Base-by-base conservation (phyloP, 2,888 invertebrate species). In the Galeruca laticollis region DNA sequence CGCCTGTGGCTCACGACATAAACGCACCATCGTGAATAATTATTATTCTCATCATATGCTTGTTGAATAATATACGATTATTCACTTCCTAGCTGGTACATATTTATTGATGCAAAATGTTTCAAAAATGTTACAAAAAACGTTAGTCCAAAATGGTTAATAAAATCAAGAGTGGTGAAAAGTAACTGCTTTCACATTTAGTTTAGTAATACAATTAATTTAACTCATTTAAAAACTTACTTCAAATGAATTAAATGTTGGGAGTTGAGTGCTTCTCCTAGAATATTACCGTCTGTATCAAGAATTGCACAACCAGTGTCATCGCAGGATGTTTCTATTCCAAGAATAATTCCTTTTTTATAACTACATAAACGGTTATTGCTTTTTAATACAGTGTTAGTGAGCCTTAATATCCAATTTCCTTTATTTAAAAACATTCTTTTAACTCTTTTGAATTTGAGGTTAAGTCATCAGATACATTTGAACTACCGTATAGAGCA, bases 291-390 rank as follows among this genome's bases (percentile, higher is more conserved):
- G 68, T 88, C 81, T 20, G 87, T 87, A 84, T 94, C 90, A 8
- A 99, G 91, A 74, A 99, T 88, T 51, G 96, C 98, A 81, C 94
- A 93, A 21, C 96, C 98, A 1, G 98, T 99, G 84, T 99, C 99
- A 88, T 99, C 98, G 83, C 98, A 99, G 73, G 98, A 98, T 4
- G 97, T 97, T 89, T 99, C 99, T 79, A 99, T 98, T 6, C 98
- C 98, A 76, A 98, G 86, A 65, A 98, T 87, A 69, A 86, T 57
- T n/a, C 65, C 70, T 35, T 60, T 73, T 33, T 60, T 70, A 6
- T 57, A 68, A 62, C 69, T 65, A 43, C 33, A 67, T 11, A 49
- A 57, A 15, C 64, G 26, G 40, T n/a, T 15, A 35, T 18, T n/a
- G 35, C 18, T 57, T 35, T 20, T 47, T 47, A 47, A 15, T 18